A percentile compares a stretch with the other conserved stretches of the same genome.
Evolutionary conservation across 2,888 invertebrate species (phyloP).

Genomic region (Ochropleura plecta): DNA sequence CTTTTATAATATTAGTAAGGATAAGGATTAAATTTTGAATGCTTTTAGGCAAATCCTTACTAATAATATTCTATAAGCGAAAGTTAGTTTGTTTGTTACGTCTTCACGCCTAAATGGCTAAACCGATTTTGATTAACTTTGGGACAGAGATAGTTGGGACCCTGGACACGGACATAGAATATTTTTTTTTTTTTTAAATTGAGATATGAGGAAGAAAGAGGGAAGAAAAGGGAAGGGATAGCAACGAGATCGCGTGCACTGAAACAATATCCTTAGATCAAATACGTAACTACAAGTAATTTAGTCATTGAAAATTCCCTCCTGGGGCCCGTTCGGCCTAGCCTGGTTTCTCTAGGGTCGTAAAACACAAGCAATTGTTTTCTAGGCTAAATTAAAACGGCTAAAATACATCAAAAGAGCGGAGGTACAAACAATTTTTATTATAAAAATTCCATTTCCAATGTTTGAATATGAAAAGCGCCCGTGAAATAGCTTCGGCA

Average conservation of each 20-base stretch:
- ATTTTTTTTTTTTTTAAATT: too few relatives aligned
- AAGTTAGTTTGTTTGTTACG: too few relatives aligned
- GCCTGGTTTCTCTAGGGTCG: constrained; percentile 22
- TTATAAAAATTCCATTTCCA: constrained; percentile 57
- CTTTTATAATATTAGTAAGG: too few relatives aligned
- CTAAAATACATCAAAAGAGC: constrained; percentile 45
- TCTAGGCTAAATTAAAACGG: constrained; percentile 26
- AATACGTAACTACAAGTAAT: constrained; percentile 49
- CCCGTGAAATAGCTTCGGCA: constrained; percentile 53
- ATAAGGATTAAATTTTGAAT: constrained; percentile 53
- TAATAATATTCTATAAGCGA: too few relatives aligned
- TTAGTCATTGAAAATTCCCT: constrained; percentile 58
- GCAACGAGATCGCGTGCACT: constrained; percentile 50
- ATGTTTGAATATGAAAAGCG: constrained; percentile 63
- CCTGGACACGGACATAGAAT: too few relatives aligned
- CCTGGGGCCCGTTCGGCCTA: constrained; percentile 27
- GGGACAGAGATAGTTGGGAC: too few relatives aligned
- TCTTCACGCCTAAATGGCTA: too few relatives aligned
- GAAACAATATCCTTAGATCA: constrained; percentile 44
- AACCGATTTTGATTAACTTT: too few relatives aligned
- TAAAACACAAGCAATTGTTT: constrained; percentile 30
- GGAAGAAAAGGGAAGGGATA: neutral
- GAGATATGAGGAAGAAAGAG: too few relatives aligned
- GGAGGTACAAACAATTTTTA: constrained; percentile 55
- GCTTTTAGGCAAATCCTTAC: constrained; percentile 9